Base-by-base conservation (phyloP, 2,797 vertebrate species). In the Neostethus bicornis region DNA sequence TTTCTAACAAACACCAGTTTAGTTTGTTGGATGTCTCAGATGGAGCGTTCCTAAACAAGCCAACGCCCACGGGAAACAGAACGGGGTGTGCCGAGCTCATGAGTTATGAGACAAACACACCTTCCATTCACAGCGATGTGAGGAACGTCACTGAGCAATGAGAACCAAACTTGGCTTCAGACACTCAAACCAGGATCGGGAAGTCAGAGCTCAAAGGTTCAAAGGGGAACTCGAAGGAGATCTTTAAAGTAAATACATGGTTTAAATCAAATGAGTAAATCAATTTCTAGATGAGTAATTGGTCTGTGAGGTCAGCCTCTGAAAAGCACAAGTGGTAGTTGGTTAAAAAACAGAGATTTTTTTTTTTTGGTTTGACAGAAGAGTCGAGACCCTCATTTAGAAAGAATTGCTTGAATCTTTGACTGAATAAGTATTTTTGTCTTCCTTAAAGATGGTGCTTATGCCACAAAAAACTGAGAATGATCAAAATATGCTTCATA, bases 231-330 rank as follows among this genome's bases (percentile, higher is more conserved):
- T 48, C 51, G 19, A 26, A 81, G 66, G 79, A 75, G 37, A 45
- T 72, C 68, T 68, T 76, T 48, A 65, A 39, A 61, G 47, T 51
- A 84, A 87, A 88, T 86, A 57, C 77, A 55, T 8, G n/a, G 19
- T 26, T 70, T 88, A 51, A 86, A 87, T 87, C 75, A 87, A 83
- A n/a, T n/a, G n/a, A n/a, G n/a, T n/a, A n/a, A n/a, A n/a, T n/a
- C n/a, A n/a, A n/a, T n/a, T n/a, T n/a, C n/a, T 19, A 71, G 72
- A 87, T 83, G 60, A 26, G 23, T 4, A 50, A 31, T 39, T 59
- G 28, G 43, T 46, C 12, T 4, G 56, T 1, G 47, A 64, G 61
- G 42, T 45, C 34, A 38, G 32, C 35, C 10, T 51, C 45, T 5
- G 31, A 6, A n/a, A n/a, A n/a, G n/a, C n/a, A n/a, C n/a, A n/a